Percentiles rank a stretch among this genome's conserved stretches.
These are phyloP conservation scores for Morpho achilles DNA, from an alignment of 2,888 invertebrate genomes.

Conservation along the genomic window DNA sequence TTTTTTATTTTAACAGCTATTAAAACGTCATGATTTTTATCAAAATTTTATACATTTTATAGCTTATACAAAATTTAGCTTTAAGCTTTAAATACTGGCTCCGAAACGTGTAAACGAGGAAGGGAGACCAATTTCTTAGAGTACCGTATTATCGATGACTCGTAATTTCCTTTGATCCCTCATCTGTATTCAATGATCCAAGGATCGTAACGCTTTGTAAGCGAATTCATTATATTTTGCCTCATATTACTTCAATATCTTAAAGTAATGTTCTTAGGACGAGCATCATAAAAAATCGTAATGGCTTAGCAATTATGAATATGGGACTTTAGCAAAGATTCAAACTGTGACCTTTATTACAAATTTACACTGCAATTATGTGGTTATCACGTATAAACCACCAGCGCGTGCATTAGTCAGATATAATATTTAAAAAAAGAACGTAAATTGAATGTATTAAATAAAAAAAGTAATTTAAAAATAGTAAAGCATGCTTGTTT, in stretches of 20 bases:
- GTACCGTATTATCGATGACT: conserved; percentile 63
- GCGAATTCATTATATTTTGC: conserved; percentile 71
- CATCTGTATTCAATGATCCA: conserved; percentile 10
- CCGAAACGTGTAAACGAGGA: conserved; percentile 54
- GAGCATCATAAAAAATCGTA: too few species aligned
- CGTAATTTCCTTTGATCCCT: conserved; percentile 40
- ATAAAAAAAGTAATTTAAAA: too few species aligned
- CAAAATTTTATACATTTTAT: not conserved
- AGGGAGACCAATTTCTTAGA: conserved; percentile 58
- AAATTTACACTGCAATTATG: too few species aligned
- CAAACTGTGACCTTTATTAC: too few species aligned
- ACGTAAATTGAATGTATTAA: too few species aligned
- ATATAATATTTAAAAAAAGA: too few species aligned
- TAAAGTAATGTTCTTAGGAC: conserved; percentile 4
- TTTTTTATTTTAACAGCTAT: too few species aligned
- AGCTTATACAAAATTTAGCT: conserved; percentile 3
- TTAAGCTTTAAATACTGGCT: conserved; percentile 32
- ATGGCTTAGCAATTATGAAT: too few species aligned
- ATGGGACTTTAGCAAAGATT: too few species aligned
- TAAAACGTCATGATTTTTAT: conserved; percentile 20
- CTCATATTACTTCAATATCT: conserved; percentile 42
- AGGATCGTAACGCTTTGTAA: conserved; percentile 52
- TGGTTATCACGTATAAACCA: too few species aligned
- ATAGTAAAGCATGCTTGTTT: too few species aligned
- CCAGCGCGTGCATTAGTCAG: too few species aligned